Evolutionary conservation across 1,140 invertebrate genomes (phyloP).

Genomic region (Carposina sasakii): DNA sequence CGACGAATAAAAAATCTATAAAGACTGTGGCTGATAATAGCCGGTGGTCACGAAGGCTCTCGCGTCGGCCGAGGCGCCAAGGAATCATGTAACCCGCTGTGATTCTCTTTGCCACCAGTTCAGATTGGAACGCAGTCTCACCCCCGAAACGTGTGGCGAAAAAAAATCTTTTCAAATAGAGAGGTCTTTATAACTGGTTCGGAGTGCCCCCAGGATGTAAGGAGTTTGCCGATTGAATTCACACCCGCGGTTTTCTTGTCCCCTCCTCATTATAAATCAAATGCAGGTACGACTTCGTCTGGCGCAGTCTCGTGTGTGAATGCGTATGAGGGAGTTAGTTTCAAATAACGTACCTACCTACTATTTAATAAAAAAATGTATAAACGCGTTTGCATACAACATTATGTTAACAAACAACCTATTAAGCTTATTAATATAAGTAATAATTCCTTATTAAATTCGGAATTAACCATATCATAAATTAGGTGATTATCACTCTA

Average conservation of each 20-base stretch:
- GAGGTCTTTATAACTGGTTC: conserved; percentile 31
- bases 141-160: too few species aligned
- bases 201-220: conserved; percentile 30
- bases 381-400: too few species aligned
- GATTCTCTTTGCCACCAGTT: conserved; percentile 35
- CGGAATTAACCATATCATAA: too few species aligned
- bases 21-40: conserved; percentile 51
- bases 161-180: too few species aligned
- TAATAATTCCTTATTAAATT: too few species aligned
- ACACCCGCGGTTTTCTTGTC: conserved; percentile 48
- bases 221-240: conserved; percentile 49
- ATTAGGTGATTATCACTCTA: too few species aligned
- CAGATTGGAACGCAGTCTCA: conserved; percentile 19
- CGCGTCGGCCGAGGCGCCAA: conserved; percentile 43
- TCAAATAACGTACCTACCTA: too few species aligned
- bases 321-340: too few species aligned
- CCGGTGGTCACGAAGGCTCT: conserved; percentile 51
- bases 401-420: too few species aligned
- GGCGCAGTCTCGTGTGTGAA: conserved; percentile 47
- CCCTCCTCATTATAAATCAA: conserved; percentile 68
- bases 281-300: conserved; percentile 59
- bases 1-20: conserved; percentile 42
- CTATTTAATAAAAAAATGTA: too few species aligned
- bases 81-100: conserved; percentile 48
- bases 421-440: too few species aligned